Evolutionary conservation across 2,888 invertebrate genomes (phyloP).

Genomic region (Aquatica leii): DNA sequence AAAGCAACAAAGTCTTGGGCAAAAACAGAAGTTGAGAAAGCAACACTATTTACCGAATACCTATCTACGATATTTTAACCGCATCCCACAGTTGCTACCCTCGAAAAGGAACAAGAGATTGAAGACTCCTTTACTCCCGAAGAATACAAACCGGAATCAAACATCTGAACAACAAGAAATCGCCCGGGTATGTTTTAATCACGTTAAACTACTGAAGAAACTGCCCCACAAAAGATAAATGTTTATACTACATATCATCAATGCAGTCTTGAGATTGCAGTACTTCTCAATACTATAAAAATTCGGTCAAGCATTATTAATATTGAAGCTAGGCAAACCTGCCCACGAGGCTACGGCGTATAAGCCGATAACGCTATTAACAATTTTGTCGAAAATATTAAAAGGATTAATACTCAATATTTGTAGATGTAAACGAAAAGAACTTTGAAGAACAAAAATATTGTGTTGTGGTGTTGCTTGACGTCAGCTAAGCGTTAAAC

Average conservation of each 20-base stretch:
- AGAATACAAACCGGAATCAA: too few species aligned
- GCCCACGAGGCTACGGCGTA: neutral
- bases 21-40: too few species aligned
- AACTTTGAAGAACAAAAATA: slow-evolving; percentile 2
- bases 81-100: too few species aligned
- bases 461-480: slow-evolving; percentile 3
- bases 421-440: neutral
- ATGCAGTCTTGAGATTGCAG: neutral
- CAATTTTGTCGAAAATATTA: neutral
- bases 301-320: neutral
- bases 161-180: too few species aligned
- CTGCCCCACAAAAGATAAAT: neutral
- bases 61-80: too few species aligned
- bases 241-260: neutral
- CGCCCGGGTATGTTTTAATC: too few species aligned
- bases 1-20: too few species aligned
- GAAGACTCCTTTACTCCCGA: too few species aligned
- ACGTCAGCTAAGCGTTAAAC: neutral
- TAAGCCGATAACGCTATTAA: neutral
- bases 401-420: slow-evolving; percentile 2
- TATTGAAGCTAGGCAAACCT: neutral
- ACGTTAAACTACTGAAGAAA: neutral
- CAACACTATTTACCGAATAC: too few species aligned
- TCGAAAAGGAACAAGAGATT: too few species aligned
- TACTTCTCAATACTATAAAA: slow-evolving; percentile 5